Conservation (phyloP, 1,140 invertebrate species). For the Drosophila insularis region DNA sequence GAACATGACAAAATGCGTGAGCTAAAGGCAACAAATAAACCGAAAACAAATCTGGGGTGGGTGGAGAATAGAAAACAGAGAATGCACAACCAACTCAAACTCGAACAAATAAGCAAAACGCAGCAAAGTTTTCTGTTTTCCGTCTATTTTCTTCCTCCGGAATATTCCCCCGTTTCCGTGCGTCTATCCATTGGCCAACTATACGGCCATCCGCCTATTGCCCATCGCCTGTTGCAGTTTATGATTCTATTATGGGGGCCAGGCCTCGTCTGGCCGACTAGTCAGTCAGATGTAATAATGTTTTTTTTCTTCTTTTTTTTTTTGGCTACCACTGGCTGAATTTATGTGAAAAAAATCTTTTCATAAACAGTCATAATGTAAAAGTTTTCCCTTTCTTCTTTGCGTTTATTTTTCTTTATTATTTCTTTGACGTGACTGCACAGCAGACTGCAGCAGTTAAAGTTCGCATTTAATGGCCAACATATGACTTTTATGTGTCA, state of each 20-base stretch:
- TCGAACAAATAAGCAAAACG: constrained; percentile 52
- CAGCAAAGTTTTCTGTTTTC: constrained; percentile 38
- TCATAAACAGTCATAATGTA: constrained; percentile 58
- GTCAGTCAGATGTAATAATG: constrained; percentile 8
- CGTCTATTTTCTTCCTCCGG: constrained; percentile 36
- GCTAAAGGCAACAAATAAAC: constrained; percentile 42
- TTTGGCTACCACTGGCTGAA: constrained; percentile 38
- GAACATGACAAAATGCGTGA: constrained; percentile 52
- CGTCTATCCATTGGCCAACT: neutral
- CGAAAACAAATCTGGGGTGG: neutral
- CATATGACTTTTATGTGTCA: constrained; percentile 50
- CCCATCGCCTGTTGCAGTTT: constrained; percentile 58
- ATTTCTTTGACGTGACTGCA: constrained; percentile 30
- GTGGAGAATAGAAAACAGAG: neutral
- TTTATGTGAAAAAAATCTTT: constrained; percentile 32
- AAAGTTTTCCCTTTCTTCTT: constrained; percentile 23
- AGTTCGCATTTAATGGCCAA: constrained; percentile 50
- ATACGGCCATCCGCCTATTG: constrained; percentile 15
- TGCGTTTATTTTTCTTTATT: neutral
- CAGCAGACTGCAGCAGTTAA: constrained; percentile 39
- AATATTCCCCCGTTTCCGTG: neutral
- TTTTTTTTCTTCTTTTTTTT: neutral
- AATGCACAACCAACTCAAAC: constrained; percentile 43
- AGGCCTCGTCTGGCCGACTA: constrained; percentile 28
- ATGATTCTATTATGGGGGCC: constrained; percentile 61